Evolutionary conservation across 2,888 invertebrate genomes (phyloP).

Genomic region (Drosophila buzzatii): DNA sequence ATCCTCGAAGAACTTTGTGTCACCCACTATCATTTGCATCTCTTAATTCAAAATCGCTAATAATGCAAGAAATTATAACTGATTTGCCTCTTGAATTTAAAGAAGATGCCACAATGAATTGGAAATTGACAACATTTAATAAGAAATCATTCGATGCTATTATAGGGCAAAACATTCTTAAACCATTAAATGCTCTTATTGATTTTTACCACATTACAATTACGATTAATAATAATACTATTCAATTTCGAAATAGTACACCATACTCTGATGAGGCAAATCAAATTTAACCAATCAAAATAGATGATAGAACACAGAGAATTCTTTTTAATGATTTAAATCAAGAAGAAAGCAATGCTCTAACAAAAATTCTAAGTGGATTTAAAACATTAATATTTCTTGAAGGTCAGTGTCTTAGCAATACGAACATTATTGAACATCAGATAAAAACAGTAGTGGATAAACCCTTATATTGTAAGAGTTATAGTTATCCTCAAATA

Average conservation of each 20-base stretch:
- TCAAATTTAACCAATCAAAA: not conserved
- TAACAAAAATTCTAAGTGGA: not conserved
- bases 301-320: not conserved
- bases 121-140: not conserved
- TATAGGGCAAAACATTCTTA: conserved; percentile 1
- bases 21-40: not conserved
- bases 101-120: conserved; percentile 1
- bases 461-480: not conserved
- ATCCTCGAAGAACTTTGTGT: too few species aligned
- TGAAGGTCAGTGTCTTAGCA: not conserved
- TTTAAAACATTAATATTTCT: conserved; percentile 1
- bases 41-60: not conserved
- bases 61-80: not conserved
- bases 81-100: not conserved
- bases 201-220: not conserved
- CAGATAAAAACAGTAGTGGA: not conserved
- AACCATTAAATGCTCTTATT: not conserved
- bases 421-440: not conserved
- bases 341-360: not conserved
- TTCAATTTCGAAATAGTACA: not conserved
- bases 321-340: not conserved
- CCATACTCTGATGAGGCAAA: not conserved
- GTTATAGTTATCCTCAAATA: not conserved
- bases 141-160: not conserved
- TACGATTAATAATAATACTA: not conserved